Conservation (phyloP, 64 coral and sea anemone species). For the Catalaphyllia jardinei region DNA sequence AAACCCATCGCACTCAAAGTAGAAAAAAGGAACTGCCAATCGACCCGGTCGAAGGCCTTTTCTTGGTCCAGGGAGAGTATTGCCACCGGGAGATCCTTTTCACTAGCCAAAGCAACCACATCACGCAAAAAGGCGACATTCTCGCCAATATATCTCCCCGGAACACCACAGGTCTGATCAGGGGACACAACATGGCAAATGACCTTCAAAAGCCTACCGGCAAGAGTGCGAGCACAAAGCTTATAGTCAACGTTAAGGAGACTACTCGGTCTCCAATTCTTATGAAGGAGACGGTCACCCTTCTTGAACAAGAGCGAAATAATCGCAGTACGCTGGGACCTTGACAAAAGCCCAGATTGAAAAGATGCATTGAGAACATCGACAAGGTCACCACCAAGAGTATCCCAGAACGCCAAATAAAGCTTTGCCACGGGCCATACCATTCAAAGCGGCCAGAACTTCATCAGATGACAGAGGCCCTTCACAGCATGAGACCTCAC, state of each 20-base stretch:
- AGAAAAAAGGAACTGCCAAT: conserved; percentile 19
- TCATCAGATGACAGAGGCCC: background rate
- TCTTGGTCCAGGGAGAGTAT: conserved; percentile 40
- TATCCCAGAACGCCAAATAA: conserved; percentile 1
- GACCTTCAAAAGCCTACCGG: conserved; percentile 21
- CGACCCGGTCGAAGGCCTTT: conserved; percentile 57
- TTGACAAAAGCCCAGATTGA: background rate
- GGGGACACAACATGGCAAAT: conserved; percentile 1
- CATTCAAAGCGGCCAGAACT: background rate
- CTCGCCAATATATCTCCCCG: conserved; percentile 32
- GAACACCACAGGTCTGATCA: conserved; percentile 35
- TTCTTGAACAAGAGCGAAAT: conserved; percentile 28
- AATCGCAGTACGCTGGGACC: background rate
- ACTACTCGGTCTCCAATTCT: conserved; percentile 23
- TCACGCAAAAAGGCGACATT: background rate
- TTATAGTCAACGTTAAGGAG: conserved; percentile 37
- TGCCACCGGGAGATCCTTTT: background rate
- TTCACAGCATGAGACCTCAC: background rate
- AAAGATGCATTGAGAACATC: background rate
- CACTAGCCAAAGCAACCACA: no score
- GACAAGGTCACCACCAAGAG: background rate
- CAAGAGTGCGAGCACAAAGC: conserved; percentile 15
- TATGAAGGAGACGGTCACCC: background rate
- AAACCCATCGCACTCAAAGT: conserved; percentile 37
- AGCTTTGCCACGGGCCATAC: conserved; percentile 25